Evolutionary conservation across 2,797 vertebrate genomes (phyloP).

Genomic region (Phylloscopus collybita): DNA sequence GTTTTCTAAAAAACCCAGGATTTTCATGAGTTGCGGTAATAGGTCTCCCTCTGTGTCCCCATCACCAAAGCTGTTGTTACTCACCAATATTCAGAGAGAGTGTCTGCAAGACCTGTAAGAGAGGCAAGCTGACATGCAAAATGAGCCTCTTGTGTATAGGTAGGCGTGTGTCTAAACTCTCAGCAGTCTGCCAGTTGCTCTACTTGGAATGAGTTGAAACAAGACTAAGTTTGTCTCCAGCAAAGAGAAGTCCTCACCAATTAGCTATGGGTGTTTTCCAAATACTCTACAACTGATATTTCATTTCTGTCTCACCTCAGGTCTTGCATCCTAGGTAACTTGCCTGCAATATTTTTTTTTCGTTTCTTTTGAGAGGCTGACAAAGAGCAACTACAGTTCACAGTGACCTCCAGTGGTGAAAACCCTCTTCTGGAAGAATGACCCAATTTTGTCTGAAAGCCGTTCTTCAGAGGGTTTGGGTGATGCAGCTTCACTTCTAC

Average conservation of each 20-base stretch:
- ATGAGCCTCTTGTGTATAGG: not conserved
- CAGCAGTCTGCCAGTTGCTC: not conserved
- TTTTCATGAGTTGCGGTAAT: not conserved
- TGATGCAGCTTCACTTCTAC: not conserved
- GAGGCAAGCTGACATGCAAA: not conserved
- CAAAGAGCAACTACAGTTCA: slow-evolving; percentile 13
- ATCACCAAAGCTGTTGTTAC: not conserved
- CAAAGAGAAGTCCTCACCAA: not conserved
- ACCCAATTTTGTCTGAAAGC: not conserved
- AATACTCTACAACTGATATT: not conserved
- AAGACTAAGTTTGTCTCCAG: not conserved
- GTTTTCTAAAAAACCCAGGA: rapidly evolving
- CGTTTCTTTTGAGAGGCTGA: not conserved
- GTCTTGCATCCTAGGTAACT: not conserved
- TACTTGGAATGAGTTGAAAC: not conserved
- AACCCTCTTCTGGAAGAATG: not conserved
- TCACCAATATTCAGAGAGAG: not conserved
- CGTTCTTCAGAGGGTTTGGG: not conserved
- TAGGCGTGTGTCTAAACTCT: not conserved
- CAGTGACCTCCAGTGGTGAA: slow-evolving; percentile 74
- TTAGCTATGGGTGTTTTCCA: not conserved
- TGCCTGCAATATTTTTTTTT: not conserved
- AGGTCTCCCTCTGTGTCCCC: not conserved
- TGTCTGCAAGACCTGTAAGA: not conserved
- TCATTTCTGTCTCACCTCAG: not conserved